Base-by-base conservation (phyloP, 2,113 vertebrate genomes). In the Catharus bicknelli region DNA sequence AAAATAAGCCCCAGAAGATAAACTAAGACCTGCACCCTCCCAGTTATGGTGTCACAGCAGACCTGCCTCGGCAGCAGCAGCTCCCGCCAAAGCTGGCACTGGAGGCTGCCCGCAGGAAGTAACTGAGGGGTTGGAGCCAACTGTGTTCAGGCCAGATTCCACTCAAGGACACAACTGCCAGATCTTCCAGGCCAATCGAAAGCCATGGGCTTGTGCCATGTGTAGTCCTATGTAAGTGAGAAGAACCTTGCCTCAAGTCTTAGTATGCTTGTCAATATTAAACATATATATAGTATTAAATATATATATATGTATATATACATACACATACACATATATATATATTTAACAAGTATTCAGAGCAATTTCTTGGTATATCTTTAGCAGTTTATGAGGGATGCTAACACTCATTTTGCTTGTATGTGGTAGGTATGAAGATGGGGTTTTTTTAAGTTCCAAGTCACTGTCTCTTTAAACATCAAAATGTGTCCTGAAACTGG, bases 331-430 rank as follows among this genome's bases (percentile, higher is more conserved):
- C 1, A 68, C 0, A 62, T 0, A 55, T 5, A 75, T 70, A 89
- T 78, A 95, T 94, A 93, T 97, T 96, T 97, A 96, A 95, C 54
- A 93, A 94, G 61, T 86, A 79, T 90, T 96, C 95, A 91, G 94
- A 96, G 66, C 84, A 88, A 82, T 94, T 96, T 94, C 79, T 85
- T 93, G 66, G 91, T 88, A 88, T 95, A 51, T 89, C 90, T 83
- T 95, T 84, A 97, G 95, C 95, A 97, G 88, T 84, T 91, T 94
- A 48, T 94, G 90, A 91, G 92, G 95, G 91, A 95, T 95, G 93
- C 62, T 94, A 93, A 91, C 40, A 77, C 95, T 97, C 75, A 51
- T 83, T 92, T 94, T 94, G 45, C 64, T 73, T 63, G 42, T 80
- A 11, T 30, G 12, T 72, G 47, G 14, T 85, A 68, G 25, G 63